Percentiles rank a stretch among this genome's conserved stretches.
Evolutionary conservation across 1,140 invertebrate genomes (phyloP).

Genomic region (Anastrepha ludens): DNA sequence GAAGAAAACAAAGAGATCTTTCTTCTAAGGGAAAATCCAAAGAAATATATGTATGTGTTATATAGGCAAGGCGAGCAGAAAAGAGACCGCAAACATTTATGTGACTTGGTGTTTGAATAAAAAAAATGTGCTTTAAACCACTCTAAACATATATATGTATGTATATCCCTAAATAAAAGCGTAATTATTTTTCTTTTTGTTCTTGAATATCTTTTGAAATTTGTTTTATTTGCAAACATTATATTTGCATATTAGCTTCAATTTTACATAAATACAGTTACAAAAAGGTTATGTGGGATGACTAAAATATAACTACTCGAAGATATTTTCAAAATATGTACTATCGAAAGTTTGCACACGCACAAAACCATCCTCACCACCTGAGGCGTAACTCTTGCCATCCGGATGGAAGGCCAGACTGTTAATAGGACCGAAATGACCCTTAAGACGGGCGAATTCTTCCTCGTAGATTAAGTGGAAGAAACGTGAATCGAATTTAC

Average conservation of each 20-base stretch:
- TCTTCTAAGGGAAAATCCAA: slow-evolving; percentile 61
- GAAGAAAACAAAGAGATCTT: slow-evolving; percentile 71
- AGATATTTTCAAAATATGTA: slow-evolving; percentile 97
- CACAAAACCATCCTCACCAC: slow-evolving; percentile 99
- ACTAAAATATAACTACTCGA: slow-evolving; percentile 82
- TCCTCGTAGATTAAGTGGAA: slow-evolving; percentile 99
- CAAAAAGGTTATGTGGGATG: slow-evolving; percentile 21
- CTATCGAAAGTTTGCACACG: slow-evolving; percentile 97
- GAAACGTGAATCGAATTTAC: slow-evolving; percentile 99
- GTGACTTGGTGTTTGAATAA: not conserved
- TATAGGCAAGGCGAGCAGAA: too few relatives aligned
- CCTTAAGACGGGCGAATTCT: slow-evolving; percentile 98
- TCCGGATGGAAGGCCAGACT: slow-evolving; percentile 98
- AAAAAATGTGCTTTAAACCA: not conserved
- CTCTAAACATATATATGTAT: not conserved
- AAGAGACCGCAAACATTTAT: not conserved
- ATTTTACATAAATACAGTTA: slow-evolving; percentile 56
- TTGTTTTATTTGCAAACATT: slow-evolving; percentile 69
- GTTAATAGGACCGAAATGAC: slow-evolving; percentile 99
- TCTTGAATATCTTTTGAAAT: slow-evolving; percentile 72
- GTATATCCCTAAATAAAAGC: not conserved
- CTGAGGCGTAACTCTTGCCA: slow-evolving; percentile 96
- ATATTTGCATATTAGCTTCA: not conserved
- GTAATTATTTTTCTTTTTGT: slow-evolving; percentile 64
- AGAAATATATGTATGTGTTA: not conserved